phyloP scores from a whole-genome alignment of 1,140 invertebrate species.

The Atta texana region DNA sequence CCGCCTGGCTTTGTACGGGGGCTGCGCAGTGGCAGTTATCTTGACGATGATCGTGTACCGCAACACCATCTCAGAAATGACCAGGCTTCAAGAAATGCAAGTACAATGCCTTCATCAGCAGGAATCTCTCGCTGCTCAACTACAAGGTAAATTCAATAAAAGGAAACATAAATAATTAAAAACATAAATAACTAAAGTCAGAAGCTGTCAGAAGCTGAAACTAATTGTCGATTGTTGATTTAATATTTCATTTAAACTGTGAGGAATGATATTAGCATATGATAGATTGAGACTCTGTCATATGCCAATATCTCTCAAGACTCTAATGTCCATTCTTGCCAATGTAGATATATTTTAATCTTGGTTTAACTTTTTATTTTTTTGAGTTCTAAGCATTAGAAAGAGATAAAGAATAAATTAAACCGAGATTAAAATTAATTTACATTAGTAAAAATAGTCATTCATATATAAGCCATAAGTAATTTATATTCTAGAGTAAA shows the following conservation, averaged over 20 bases:
- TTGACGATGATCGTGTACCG: slow-evolving; percentile 83
- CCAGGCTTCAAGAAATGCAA: slow-evolving; percentile 81
- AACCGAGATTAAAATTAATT: no score
- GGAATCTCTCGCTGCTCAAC: slow-evolving; percentile 84
- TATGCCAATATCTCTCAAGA: no score
- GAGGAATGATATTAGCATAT: background rate
- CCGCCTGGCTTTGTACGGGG: slow-evolving; percentile 83
- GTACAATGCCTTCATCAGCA: slow-evolving; percentile 85
- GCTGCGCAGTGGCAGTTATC: slow-evolving; percentile 78
- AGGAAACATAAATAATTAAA: background rate
- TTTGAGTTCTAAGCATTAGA: no score
- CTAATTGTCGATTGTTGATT: background rate
- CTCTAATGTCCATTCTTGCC: no score
- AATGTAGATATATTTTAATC: no score
- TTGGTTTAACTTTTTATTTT: no score
- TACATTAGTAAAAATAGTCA: no score
- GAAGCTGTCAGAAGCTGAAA: background rate
- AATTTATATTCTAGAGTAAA: background rate
- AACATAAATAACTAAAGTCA: background rate
- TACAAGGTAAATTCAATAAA: slow-evolving; percentile 81
- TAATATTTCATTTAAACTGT: slow-evolving; percentile 19
- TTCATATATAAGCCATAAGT: no score
- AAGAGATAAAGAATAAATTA: no score
- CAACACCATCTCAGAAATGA: slow-evolving; percentile 83
- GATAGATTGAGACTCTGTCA: background rate